Conservation (phyloP, 2,113 vertebrate genomes). For the Microtus pennsylvanicus region DNA sequence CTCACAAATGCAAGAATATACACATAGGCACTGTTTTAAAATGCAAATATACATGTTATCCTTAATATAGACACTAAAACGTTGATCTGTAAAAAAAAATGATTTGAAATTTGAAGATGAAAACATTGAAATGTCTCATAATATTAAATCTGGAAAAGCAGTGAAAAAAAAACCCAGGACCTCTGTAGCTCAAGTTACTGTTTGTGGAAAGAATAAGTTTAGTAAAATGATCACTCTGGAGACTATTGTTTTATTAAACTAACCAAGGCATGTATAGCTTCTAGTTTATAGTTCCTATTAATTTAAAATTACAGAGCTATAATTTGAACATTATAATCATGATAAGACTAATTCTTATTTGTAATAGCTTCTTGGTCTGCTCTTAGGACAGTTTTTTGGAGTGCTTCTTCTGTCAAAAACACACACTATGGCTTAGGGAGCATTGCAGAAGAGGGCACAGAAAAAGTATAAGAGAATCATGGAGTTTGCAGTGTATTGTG, state of each 20-base stretch:
- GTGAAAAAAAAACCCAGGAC: not conserved
- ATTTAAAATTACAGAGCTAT: not conserved
- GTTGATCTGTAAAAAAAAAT: not conserved
- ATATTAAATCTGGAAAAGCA: not conserved
- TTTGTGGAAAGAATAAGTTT: not conserved
- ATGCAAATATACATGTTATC: not conserved
- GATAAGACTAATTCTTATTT: not conserved
- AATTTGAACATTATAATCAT: not conserved
- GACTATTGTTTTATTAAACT: not conserved
- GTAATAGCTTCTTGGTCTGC: not conserved
- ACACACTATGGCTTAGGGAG: not conserved
- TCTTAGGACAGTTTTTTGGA: not conserved
- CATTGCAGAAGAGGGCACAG: not conserved
- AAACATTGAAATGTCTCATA: not conserved
- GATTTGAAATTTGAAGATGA: constrained; percentile 11
- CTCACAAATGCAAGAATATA: not conserved
- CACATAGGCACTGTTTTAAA: not conserved
- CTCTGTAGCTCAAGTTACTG: not conserved
- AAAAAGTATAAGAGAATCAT: too few species aligned
- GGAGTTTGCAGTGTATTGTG: not conserved
- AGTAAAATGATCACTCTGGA: not conserved
- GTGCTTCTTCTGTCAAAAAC: not conserved
- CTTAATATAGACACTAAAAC: not conserved
- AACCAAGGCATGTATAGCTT: not conserved
- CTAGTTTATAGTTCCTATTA: not conserved